A percentile compares a stretch with the other conserved stretches of the same genome.
These are phyloP conservation scores for Drosophila dunni DNA, from an alignment of 1,140 invertebrate species.

Conservation along the genomic window DNA sequence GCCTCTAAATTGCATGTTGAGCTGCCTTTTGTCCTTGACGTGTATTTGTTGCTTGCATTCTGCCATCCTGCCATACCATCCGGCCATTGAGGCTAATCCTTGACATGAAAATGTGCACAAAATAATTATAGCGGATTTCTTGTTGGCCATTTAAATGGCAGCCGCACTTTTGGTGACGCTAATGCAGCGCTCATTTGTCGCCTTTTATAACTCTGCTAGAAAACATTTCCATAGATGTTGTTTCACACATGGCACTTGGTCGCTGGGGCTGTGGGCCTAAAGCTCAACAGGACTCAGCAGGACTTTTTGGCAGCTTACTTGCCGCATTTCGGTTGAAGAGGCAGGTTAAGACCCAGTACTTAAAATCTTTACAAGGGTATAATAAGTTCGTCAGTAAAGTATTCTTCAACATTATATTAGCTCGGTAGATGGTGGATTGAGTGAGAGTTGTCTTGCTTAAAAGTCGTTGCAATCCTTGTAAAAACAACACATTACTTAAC, in stretches of 20 bases:
- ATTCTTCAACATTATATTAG: neutral
- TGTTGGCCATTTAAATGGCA: conserved; percentile 44
- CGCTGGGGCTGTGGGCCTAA: neutral
- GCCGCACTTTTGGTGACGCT: conserved; percentile 54
- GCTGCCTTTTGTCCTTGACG: conserved; percentile 22
- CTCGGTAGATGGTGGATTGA: no score
- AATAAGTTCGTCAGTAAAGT: no score
- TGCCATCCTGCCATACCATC: neutral
- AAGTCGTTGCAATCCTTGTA: no score
- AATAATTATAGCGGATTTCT: conserved; percentile 45
- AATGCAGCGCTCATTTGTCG: conserved; percentile 62
- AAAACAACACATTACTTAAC: no score
- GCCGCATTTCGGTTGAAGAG: conserved; percentile 13
- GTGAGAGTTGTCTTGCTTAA: no score
- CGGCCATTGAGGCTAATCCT: conserved; percentile 35
- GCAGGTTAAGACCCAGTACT: neutral
- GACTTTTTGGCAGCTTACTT: conserved; percentile 55
- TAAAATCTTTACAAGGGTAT: no score
- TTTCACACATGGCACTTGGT: conserved; percentile 46
- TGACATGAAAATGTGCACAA: conserved; percentile 46
- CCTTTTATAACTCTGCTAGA: conserved; percentile 13
- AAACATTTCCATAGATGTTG: conserved; percentile 4
- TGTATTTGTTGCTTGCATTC: conserved; percentile 36
- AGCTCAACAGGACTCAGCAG: conserved; percentile 35
- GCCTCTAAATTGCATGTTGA: conserved; percentile 18